Evolutionary conservation across 2,888 invertebrate genomes (phyloP).

Genomic region (Xylophagus ater): DNA sequence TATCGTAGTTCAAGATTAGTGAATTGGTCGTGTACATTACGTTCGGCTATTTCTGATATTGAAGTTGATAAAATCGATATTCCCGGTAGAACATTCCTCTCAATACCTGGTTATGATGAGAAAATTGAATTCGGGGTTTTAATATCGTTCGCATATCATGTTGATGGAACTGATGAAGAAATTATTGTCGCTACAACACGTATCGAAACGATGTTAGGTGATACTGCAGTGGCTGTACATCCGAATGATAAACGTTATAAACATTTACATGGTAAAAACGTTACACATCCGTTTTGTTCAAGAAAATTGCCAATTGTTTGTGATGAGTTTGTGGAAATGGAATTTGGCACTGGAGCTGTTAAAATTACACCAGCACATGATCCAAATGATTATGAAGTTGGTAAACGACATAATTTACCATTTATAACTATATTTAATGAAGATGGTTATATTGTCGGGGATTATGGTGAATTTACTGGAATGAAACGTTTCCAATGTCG

Average conservation of each 20-base stretch:
- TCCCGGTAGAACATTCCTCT: conserved; percentile 67
- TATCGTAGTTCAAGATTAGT: conserved; percentile 90
- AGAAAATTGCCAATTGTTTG: conserved; percentile 77
- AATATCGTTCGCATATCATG: conserved; percentile 82
- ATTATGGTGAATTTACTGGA: conserved; percentile 70
- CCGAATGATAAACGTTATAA: conserved; percentile 80
- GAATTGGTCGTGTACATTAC: conserved; percentile 95
- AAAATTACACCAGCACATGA: conserved; percentile 99
- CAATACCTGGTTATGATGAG: conserved; percentile 65
- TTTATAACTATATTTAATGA: conserved; percentile 86
- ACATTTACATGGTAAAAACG: conserved; percentile 66
- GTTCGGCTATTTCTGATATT: conserved; percentile 97
- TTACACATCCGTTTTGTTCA: conserved; percentile 79
- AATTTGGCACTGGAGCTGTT: conserved; percentile 96
- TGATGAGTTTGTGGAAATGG: conserved; percentile 89
- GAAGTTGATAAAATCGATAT: conserved; percentile 95
- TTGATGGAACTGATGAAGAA: conserved; percentile 59
- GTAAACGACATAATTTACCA: conserved; percentile 74
- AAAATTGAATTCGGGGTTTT: conserved; percentile 88
- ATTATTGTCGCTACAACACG: conserved; percentile 93
- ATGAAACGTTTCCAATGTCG: conserved; percentile 88
- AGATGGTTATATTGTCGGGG: conserved; percentile 70
- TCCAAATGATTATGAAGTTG: conserved; percentile 92
- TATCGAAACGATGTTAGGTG: conserved; percentile 96
- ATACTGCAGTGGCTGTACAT: conserved; percentile 96